phyloP scores from a whole-genome alignment of 2,113 vertebrate genomes.

The Fregata magnificens region DNA sequence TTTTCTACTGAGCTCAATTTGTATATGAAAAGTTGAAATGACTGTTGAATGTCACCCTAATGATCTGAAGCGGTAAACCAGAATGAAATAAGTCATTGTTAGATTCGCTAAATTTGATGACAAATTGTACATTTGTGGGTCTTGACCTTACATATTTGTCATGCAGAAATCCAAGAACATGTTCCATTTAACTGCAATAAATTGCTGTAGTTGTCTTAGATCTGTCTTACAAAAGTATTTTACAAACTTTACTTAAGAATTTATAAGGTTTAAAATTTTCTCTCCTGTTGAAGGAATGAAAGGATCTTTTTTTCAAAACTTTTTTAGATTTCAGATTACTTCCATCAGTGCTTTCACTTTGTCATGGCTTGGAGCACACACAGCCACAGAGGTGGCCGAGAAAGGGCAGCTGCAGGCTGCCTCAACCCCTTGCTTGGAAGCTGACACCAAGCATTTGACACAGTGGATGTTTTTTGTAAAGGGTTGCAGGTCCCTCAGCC shows the following conservation, averaged over 20 bases:
- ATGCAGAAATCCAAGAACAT: neutral
- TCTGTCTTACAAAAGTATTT: neutral
- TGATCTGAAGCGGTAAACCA: neutral
- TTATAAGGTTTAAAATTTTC: neutral
- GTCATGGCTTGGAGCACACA: neutral
- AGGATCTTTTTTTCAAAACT: neutral
- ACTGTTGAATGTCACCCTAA: neutral
- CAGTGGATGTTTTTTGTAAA: neutral
- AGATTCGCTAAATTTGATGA: constrained; percentile 1
- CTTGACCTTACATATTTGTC: constrained; percentile 20
- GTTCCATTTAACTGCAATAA: neutral
- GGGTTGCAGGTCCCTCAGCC: neutral
- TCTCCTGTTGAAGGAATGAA: neutral
- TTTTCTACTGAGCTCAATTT: neutral
- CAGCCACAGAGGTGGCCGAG: neutral
- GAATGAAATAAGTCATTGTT: constrained; percentile 23
- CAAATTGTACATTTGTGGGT: neutral
- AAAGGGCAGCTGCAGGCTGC: neutral
- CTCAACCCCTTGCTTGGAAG: neutral
- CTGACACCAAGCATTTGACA: neutral
- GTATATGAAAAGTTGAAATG: constrained; percentile 16
- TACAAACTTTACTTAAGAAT: neutral
- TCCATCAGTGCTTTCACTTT: neutral
- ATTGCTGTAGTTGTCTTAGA: neutral
- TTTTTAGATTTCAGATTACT: neutral